phyloP scores from a whole-genome alignment of 1,140 invertebrate species.

The Mylabris phalerata region DNA sequence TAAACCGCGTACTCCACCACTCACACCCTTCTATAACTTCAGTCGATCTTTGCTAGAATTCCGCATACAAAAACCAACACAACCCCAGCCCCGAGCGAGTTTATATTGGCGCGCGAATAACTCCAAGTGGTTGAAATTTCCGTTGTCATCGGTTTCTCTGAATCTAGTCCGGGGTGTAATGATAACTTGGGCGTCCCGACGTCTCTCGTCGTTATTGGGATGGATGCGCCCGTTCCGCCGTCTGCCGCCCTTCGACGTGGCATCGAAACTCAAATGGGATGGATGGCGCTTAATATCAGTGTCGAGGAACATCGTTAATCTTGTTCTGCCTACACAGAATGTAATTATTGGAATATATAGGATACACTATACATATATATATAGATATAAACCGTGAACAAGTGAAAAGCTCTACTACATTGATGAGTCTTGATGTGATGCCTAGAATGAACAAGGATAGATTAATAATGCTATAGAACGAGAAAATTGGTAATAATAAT shows the following conservation, averaged over 20 bases:
- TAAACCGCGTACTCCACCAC: constrained; percentile 33
- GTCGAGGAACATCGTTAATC: constrained; percentile 39
- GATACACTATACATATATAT: constrained; percentile 13
- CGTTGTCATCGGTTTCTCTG: too few relatives aligned
- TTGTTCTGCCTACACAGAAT: constrained; percentile 40
- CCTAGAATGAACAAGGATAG: too few relatives aligned
- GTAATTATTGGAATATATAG: constrained; percentile 37
- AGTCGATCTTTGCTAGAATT: constrained; percentile 17
- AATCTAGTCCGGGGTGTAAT: too few relatives aligned
- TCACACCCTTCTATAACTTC: neutral
- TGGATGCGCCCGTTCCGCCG: constrained; percentile 1
- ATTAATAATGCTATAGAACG: too few relatives aligned
- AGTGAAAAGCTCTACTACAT: neutral
- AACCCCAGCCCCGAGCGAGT: neutral
- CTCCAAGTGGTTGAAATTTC: too few relatives aligned
- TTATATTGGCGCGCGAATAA: neutral
- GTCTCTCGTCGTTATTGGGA: neutral
- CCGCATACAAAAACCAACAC: constrained; percentile 34
- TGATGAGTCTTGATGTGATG: too few relatives aligned
- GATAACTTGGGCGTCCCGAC: neutral
- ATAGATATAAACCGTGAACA: constrained; percentile 2
- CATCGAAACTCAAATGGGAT: constrained; percentile 24
- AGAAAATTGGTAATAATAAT: too few relatives aligned
- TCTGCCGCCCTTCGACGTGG: constrained; percentile 13
- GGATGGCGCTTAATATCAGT: constrained; percentile 38